Conservation (phyloP, 2,888 invertebrate species). For the Nineta flava region DNA sequence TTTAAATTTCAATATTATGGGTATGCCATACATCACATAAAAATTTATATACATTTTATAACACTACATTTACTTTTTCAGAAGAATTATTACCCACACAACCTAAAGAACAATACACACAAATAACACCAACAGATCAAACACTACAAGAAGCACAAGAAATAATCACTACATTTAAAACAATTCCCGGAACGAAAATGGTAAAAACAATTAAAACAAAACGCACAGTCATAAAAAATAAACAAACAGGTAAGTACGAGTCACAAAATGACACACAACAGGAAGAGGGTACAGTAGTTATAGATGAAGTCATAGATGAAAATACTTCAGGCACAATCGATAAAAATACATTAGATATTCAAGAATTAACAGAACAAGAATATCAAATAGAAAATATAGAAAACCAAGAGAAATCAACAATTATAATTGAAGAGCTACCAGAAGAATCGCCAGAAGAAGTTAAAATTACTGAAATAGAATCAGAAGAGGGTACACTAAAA, state of each 20-base stretch:
- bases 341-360: constrained; percentile 15
- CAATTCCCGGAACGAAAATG: constrained; percentile 33
- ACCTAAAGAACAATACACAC: constrained; percentile 4
- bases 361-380: constrained; percentile 6
- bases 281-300: constrained; percentile 8
- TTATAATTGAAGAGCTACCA: constrained; percentile 14
- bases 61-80: no score
- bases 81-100: no score
- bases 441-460: constrained; percentile 19
- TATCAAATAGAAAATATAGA: not conserved
- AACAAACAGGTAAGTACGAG: constrained; percentile 8
- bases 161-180: constrained; percentile 40
- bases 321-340: constrained; percentile 9
- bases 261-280: constrained; percentile 16
- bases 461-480: constrained; percentile 14
- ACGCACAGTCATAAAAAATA: constrained; percentile 5
- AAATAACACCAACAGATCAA: constrained; percentile 9
- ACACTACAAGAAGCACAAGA: constrained; percentile 36
- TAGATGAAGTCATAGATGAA: constrained; percentile 10
- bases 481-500: constrained; percentile 19
- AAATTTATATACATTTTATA: no score
- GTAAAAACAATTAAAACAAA: constrained; percentile 37
- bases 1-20: no score
- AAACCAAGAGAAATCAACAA: not conserved
- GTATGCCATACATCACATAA: no score